Evolutionary conservation across 2,797 vertebrate species (phyloP).

Genomic region (Sciurus vulgaris): DNA sequence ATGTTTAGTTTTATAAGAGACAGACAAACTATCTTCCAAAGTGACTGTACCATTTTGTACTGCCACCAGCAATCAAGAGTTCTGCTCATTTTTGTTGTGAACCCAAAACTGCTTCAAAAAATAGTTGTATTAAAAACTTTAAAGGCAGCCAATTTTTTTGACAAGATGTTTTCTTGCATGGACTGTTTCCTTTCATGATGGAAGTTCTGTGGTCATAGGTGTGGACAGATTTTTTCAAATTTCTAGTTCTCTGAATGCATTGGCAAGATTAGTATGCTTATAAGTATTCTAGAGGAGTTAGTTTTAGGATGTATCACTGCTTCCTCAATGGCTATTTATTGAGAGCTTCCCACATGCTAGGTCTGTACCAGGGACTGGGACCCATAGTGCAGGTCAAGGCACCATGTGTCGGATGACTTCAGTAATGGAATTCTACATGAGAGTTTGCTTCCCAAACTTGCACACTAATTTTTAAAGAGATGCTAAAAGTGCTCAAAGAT

Average conservation of each 20-base stretch:
- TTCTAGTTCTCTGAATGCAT: slow-evolving; percentile 45
- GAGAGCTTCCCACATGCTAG: neutral
- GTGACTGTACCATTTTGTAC: neutral
- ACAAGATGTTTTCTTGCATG: neutral
- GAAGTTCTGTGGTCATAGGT: neutral
- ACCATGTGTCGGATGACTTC: neutral
- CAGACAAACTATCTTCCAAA: neutral
- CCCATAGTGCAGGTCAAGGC: neutral
- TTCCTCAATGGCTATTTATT: neutral
- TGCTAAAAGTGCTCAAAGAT: neutral
- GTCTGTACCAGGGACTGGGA: neutral
- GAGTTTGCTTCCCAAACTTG: neutral
- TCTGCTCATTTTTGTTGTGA: neutral
- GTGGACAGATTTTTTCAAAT: neutral
- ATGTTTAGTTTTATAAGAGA: neutral
- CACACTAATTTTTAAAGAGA: neutral
- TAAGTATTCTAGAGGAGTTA: neutral
- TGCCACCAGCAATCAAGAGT: neutral
- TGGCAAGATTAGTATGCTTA: neutral
- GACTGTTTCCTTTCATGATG: slow-evolving; percentile 10
- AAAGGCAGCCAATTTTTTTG: neutral
- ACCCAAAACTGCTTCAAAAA: neutral
- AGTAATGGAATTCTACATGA: neutral
- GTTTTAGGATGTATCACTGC: neutral
- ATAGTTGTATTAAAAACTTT: neutral